Base-by-base conservation (phyloP, 2,113 vertebrate genomes). In the Engraulis encrasicolus region DNA sequence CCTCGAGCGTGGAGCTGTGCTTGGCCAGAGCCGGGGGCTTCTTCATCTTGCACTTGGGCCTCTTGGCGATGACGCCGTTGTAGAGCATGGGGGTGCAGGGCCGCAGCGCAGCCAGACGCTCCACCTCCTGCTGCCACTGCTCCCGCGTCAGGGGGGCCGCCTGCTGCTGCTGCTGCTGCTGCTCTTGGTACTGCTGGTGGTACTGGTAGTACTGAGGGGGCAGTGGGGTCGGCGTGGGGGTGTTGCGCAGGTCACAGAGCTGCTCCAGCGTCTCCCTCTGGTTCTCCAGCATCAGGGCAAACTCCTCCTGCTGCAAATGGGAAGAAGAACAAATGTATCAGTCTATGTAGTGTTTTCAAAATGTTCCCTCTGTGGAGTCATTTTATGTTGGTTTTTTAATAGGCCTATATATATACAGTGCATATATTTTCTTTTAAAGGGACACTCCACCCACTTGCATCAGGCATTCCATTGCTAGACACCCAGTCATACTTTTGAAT, bases 1-100 rank as follows among this genome's bases (percentile, higher is more conserved):
- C 95, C 93, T 95, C 94, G 7, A 81, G 50, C 83, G 79, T 94
- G 79, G 93, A 95, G 78, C 54, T 90, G 85, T 89, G 92, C 83
- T 92, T 95, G 18, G 79, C 17, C 45, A 92, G 84, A 2, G 45
- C 50, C 0, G 54, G 78, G 50, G 49, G 7, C 50, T 86, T 92
- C 81, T 89, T 93, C 14, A 36, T 50, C 12, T 38, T 80, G 58
- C 61, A 87, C 2, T 88, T 93, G 3, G 87, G 84, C 71, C 37
- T 91, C 50, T 88, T 92, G 23, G 37, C 40, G 58, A 71, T 50
- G 85, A 20, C 83, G 74, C 71, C 84, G 74, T 81, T 90, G 78
- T 40, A 58, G 48, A 45, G 58, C 54, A 34, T 78, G 79, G 23
- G 66, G 6, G 79, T 84, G 50, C 40, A 40, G 85, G 84, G 50